Evolutionary conservation across 2,888 invertebrate genomes (phyloP).

Genomic region (Lordiphosa fenestrarum): DNA sequence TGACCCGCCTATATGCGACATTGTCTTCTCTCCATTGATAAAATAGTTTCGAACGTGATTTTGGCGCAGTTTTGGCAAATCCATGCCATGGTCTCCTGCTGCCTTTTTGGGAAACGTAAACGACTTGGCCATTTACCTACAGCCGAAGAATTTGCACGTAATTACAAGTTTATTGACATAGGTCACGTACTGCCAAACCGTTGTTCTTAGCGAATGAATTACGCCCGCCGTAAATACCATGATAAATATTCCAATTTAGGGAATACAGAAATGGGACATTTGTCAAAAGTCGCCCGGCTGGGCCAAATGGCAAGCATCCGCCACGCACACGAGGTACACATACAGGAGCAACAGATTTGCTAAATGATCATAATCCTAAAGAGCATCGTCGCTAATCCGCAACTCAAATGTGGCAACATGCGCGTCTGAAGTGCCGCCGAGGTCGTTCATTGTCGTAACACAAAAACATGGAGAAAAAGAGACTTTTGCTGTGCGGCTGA

Average conservation of each 20-base stretch:
- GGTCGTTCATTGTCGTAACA: constrained; percentile 25
- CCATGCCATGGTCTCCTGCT: constrained; percentile 54
- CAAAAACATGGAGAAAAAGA: constrained; percentile 17
- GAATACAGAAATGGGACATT: constrained; percentile 53
- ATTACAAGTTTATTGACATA: constrained; percentile 65
- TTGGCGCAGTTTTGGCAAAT: constrained; percentile 69
- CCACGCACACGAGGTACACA: constrained; percentile 38
- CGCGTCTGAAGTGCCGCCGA: constrained; percentile 64
- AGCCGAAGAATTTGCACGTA: constrained; percentile 59
- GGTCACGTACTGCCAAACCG: constrained; percentile 55
- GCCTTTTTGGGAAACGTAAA: constrained; percentile 17
- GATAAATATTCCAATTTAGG: constrained; percentile 4
- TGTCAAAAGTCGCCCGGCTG: constrained; percentile 56
- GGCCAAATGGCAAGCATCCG: constrained; percentile 36
- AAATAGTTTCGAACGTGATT: constrained; percentile 77
- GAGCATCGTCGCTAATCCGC: constrained; percentile 77
- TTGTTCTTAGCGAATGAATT: neutral
- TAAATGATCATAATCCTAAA: constrained; percentile 79
- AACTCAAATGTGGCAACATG: constrained; percentile 78
- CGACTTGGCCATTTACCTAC: constrained; percentile 28
- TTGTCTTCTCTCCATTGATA: constrained; percentile 60
- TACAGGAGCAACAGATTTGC: constrained; percentile 80
- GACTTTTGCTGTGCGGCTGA: constrained; percentile 6
- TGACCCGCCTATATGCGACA: constrained; percentile 26
- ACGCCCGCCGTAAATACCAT: neutral